phyloP scores from a whole-genome alignment of 2,888 invertebrate genomes.

The Eucera pruinosa region DNA sequence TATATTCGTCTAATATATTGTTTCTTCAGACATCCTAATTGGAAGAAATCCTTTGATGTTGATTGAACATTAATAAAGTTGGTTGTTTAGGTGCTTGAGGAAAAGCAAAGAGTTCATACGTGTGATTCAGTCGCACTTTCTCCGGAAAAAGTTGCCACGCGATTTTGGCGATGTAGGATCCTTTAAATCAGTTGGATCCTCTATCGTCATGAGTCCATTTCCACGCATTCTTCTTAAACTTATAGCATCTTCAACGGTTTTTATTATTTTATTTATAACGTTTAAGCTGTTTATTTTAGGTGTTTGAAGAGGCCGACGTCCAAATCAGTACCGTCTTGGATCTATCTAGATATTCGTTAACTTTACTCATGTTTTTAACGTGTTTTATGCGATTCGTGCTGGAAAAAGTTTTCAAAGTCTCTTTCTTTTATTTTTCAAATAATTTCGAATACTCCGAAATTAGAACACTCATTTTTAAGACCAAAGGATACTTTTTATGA shows the following conservation, averaged over 20 bases:
- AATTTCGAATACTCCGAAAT: too few relatives aligned
- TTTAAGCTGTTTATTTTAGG: not conserved
- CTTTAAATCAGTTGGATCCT: conserved; percentile 38
- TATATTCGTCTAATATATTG: too few relatives aligned
- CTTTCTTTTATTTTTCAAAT: too few relatives aligned
- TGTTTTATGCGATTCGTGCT: too few relatives aligned
- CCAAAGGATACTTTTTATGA: not conserved
- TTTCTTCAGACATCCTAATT: too few relatives aligned
- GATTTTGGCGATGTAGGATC: conserved; percentile 35
- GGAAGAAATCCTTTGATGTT: too few relatives aligned
- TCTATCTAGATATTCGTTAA: not conserved
- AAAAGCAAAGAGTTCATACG: too few relatives aligned
- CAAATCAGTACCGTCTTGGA: not conserved
- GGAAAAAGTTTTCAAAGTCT: too few relatives aligned
- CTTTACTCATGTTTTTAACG: conserved; percentile 31
- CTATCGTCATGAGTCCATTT: conserved; percentile 21
- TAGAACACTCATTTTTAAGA: too few relatives aligned
- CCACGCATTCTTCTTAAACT: conserved; percentile 36
- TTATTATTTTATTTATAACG: not conserved
- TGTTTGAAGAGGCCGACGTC: conserved; percentile 9
- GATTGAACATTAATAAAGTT: too few relatives aligned
- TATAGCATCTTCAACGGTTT: not conserved
- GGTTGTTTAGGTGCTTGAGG: too few relatives aligned
- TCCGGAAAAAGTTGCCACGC: not conserved
- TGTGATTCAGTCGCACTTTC: not conserved